phyloP scores from a whole-genome alignment of 2,797 vertebrate species.

The Aphelocoma californica region DNA sequence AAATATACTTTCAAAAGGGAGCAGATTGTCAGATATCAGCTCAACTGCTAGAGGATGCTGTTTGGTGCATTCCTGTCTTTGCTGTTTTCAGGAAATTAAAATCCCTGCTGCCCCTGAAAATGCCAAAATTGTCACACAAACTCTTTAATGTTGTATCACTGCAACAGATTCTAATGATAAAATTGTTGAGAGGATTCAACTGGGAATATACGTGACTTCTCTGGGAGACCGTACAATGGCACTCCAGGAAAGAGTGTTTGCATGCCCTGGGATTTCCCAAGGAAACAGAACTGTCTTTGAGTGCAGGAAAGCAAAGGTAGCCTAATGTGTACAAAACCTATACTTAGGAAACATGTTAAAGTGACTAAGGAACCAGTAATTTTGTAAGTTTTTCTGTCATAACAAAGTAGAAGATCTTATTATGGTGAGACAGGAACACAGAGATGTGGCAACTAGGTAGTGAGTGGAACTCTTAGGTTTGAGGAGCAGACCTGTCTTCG shows the following conservation, averaged over 20 bases:
- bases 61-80: not conserved
- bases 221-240: not conserved
- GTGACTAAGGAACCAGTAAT: not conserved
- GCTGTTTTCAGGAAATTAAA: not conserved
- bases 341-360: not conserved
- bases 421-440: not conserved
- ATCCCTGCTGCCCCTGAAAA: not conserved
- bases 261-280: not conserved
- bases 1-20: not conserved
- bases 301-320: not conserved
- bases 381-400: not conserved
- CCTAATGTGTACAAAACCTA: not conserved
- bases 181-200: not conserved
- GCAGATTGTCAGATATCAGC: not conserved
- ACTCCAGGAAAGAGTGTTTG: not conserved
- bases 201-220: not conserved
- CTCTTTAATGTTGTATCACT: not conserved
- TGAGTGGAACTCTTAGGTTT: not conserved
- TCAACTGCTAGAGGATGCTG: not conserved
- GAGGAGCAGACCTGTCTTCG: not conserved
- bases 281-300: not conserved
- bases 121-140: not conserved
- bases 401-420: not conserved
- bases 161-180: not conserved
- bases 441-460: not conserved